Base-by-base conservation (phyloP, 2,113 vertebrate species). In the Aleadryas rufinucha region DNA sequence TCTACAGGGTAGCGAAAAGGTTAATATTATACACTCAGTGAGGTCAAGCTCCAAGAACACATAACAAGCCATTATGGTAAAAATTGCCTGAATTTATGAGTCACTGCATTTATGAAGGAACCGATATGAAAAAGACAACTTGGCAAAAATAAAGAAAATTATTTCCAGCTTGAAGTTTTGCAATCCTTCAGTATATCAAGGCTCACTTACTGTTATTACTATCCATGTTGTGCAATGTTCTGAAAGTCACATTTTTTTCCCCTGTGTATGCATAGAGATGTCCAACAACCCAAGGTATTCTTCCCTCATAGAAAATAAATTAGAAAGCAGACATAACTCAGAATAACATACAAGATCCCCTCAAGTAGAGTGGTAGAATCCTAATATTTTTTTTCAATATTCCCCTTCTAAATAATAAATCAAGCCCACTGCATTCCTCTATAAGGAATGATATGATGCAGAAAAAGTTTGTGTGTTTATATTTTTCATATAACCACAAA, bases 201-300 rank as follows among this genome's bases (percentile, higher is more conserved):
- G 92, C 86, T 96, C 94, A 93, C 94, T 96, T 95, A 89, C 92
- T 96, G 94, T 97, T 97, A 97, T 96, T 96, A 96, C 94, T 94
- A 96, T 77, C 93, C 90, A 70, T 93, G 92, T 97, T 94, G 94
- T 95, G 87, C 92, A 92, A 93, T 93, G 91, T 91, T 89, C 80
- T 92, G 61, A 35, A 72, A 84, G 86, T 95, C 92, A 91, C 80
- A 72, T 93, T 93, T 90, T 90, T 95, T 96, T 92, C 91, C 82
- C 89, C 66, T 94, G 96, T 95, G 93, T 96, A 97, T 95, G 92
- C 97, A 95, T 93, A 78, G 69, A 89, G 63, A 82, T 97, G 86
- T 68, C 94, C 96, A 92, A 89, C 96, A 91, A 96, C 80, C 86
- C 84, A 92, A 96, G 96, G 94, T 97, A 95, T 91, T 96, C 94